Evolutionary conservation across 2,113 vertebrate species (phyloP).

Genomic region (Ploceus nigricollis): DNA sequence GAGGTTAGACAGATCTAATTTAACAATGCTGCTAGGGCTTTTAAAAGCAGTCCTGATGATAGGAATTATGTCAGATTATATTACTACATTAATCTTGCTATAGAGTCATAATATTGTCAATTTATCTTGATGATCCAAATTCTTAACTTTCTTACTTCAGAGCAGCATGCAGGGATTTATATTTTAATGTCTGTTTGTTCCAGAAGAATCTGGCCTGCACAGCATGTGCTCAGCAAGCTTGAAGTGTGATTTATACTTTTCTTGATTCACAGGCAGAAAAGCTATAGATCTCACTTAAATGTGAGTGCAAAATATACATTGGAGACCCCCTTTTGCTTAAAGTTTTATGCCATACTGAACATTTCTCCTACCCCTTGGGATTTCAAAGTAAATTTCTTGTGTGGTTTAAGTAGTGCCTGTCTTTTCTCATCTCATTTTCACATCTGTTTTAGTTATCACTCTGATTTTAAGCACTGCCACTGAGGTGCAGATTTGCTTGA

Average conservation of each 20-base stretch:
- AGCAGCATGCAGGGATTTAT: background rate
- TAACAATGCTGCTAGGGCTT: background rate
- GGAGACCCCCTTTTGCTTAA: background rate
- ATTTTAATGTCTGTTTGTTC: background rate
- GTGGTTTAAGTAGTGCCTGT: background rate
- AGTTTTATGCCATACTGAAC: background rate
- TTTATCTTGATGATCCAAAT: background rate
- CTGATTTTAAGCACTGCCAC: background rate
- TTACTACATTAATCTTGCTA: background rate
- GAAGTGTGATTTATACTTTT: background rate
- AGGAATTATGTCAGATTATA: background rate
- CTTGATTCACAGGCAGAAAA: background rate
- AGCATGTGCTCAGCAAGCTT: background rate
- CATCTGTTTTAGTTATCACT: background rate
- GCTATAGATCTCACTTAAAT: background rate
- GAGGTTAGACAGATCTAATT: background rate
- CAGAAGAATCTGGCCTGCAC: background rate
- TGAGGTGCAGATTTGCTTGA: background rate
- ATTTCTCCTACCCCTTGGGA: background rate
- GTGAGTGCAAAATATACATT: background rate
- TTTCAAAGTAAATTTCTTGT: background rate
- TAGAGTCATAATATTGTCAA: background rate
- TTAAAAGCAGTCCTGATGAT: background rate
- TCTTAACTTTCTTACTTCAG: background rate
- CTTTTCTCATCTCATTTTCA: background rate